Evolutionary conservation across 2,888 invertebrate species (phyloP), one percentile per base, ranked within the genome.

Genomic region (Gryllus longicercus): DNA sequence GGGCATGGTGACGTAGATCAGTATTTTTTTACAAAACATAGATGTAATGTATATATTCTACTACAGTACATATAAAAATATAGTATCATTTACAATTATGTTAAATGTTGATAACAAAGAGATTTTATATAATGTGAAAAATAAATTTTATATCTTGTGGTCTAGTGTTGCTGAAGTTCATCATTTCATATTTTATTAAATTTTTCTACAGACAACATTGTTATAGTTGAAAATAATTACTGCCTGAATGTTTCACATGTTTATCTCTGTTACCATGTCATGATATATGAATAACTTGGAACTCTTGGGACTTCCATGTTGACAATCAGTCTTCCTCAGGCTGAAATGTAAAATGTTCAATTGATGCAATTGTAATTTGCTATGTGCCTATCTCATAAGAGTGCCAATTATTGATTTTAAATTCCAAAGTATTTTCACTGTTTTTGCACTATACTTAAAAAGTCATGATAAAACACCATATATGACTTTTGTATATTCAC

Each of bases 91-190:
- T 38, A 63, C 14, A 12, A 63, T 63, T 63, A 63, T n/a, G 63
- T 63, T 63, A 18, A 63, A 63, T 63, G 63, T 63, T 63, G 63
- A 63, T 63, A 18, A n/a, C 14, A 63, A 63, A 63, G 63, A 63
- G 63, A 63, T 63, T 63, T 63, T 63, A 63, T 63, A 63, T 63
- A 18, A 63, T 63, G 63, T 63, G 63, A 63, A 63, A 38, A 38
- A 63, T 63, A 63, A 63, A 63, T 63, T 63, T 63, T 63, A 63
- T 63, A 63, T 63, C 63, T 63, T 63, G 63, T 63, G 63, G 63
- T 63, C 16, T 63, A 63, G 63, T 63, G 63, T 63, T 63, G n/a
- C n/a, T 18, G n/a, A n/a, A 63, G 63, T 63, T 63, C 16, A n/a
- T 63, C 63, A 14, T 5, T 63, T 63, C 16, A 18, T 14, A 18